Base-by-base conservation (phyloP, 2,113 vertebrate species). In the Ceyx melanurus region DNA sequence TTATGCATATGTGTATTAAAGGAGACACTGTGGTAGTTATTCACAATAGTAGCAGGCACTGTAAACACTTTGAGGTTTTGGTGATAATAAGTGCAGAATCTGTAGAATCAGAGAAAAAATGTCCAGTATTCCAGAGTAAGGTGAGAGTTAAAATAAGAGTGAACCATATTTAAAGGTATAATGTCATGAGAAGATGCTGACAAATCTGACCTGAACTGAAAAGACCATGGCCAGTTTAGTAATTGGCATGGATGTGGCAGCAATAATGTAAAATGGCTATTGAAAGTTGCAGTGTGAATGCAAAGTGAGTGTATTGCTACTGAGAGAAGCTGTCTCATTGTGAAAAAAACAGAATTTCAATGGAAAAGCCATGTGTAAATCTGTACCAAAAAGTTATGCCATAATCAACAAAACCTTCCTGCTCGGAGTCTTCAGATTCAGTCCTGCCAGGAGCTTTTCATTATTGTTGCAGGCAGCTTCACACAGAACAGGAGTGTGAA, bases 371-470 rank as follows among this genome's bases (percentile, higher is more conserved):
- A 40, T 5, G 45, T 28, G 61, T 31, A 83, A 88, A 50, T 67
- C 35, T 81, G 26, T 15, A 70, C 79, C 84, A 93, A 64, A 86
- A 91, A 94, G 35, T 19, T 90, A 66, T 25, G 83, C 88, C 85
- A 82, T 5, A 16, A 81, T 76, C 84, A 88, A 76, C 84, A 91
- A 86, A 86, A 53, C 81, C 88, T 95, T 96, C 83, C 90, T 92
- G 60, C 82, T 64, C 68, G 65, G 65, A 90, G 46, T 74, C 46
- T 66, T 85, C 83, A 40, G 28, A 67, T 54, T 54, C 40, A n/a
- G 54, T 53, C 65, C 40, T 62, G 70, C 78, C 92, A 82, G 23
- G 25, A 75, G 13, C 26, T 74, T 43, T 57, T 78, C 29, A 9
- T 78, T 82, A 65, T 45, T 90, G 68, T 31, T 73, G 37, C 70